Evolutionary conservation across 2,113 vertebrate species (phyloP), one percentile per base, ranked within the genome.

Genomic region (Notiomystis cincta): DNA sequence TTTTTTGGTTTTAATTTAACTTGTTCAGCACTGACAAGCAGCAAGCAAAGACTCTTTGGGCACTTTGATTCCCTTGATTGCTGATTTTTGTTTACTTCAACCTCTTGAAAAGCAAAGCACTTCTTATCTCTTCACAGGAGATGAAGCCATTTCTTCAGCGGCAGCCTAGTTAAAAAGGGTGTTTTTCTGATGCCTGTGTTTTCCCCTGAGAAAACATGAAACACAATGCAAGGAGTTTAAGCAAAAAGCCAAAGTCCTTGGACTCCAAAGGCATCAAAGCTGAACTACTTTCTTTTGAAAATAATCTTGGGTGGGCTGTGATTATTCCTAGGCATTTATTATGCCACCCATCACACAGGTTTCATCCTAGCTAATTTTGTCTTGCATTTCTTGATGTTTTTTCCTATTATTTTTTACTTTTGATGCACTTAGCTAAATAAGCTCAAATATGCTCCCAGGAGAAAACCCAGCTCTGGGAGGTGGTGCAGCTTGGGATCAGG

Each of bases 221-320:
- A 95, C 64, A 90, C 67, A 95, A 48, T 67, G 44, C 76, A 90
- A 92, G 42, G 42, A 93, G 86, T 92, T 93, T 86, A 78, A 92
- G 67, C 27, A 89, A 78, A 95, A 66, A 89, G 24, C 31, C 27
- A 11, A 90, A 93, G 47, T 83, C 91, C 64, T 93, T 96, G 80
- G 80, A 86, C 72, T 92, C 72, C 51, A 83, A 93, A 97, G 67
- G 80, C 83, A 95, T 95, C 94, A 97, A 93, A 95, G 95, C 93
- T 85, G 91, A 85, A 58, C 69, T 82, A 22, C 62, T 93, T 95
- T 89, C 56, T 89, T 95, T 97, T 95, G 95, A 96, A 95, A 95
- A 92, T 28, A 77, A 50, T 90, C 75, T 93, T 92, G 93, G 69
- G 77, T 47, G 45, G 82, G 54, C 82, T 95, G 21, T 77, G 86